These are phyloP conservation scores for Sciurus vulgaris DNA, from an alignment of 2,797 vertebrate species.

Conservation along the genomic window DNA sequence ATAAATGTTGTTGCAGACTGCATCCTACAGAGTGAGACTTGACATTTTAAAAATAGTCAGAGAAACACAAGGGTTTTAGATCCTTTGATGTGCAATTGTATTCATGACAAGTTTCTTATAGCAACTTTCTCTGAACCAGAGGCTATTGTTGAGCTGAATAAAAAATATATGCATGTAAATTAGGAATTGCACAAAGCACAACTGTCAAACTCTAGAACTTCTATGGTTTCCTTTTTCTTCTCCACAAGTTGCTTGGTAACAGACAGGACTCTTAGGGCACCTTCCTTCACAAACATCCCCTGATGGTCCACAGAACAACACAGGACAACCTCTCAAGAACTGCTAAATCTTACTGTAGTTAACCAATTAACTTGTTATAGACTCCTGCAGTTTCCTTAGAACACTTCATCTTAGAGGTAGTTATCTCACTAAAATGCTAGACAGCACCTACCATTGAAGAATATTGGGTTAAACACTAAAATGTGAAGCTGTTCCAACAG, in stretches of 20 bases:
- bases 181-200: background rate
- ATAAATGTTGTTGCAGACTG: background rate
- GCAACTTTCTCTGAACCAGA: constrained; percentile 22
- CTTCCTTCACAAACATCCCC: background rate
- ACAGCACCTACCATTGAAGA: background rate
- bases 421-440: background rate
- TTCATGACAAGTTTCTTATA: constrained; percentile 51
- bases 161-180: background rate
- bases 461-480: background rate
- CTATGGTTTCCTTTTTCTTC: background rate
- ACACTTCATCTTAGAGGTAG: background rate
- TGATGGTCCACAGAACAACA: background rate
- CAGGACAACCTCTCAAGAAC: background rate
- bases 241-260: background rate
- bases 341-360: background rate
- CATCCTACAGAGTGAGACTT: constrained; percentile 3
- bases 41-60: constrained; percentile 62
- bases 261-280: background rate
- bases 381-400: background rate
- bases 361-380: background rate
- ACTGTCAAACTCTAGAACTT: background rate
- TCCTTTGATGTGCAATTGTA: constrained; percentile 58
- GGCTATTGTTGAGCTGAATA: constrained; percentile 41
- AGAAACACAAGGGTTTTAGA: constrained; percentile 24
- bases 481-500: background rate